Evolutionary conservation across 1,140 invertebrate genomes (phyloP).

Genomic region (Aphelenchoides fujianensis): DNA sequence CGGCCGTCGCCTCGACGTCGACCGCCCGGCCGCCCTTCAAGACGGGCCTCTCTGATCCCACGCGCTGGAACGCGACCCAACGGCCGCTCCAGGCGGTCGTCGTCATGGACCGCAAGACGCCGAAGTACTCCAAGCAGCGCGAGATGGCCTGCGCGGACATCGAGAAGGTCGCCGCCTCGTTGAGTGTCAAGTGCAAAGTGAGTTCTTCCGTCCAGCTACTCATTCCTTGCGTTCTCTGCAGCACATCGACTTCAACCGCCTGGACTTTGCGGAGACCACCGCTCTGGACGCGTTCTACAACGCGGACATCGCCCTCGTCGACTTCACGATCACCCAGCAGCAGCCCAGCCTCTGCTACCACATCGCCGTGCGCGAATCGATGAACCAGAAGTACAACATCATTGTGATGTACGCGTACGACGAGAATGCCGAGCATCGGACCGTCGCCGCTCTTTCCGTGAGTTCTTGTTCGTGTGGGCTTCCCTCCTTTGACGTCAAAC

Average conservation of each 20-base stretch:
- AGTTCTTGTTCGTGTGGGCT: too few species aligned
- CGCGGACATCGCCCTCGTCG: conserved; percentile 93
- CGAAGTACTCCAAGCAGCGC: conserved; percentile 45
- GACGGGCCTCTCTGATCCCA: conserved; percentile 2
- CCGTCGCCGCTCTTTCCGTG: conserved; percentile 59
- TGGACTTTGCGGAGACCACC: conserved; percentile 70
- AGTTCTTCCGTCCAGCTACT: conserved; percentile 37
- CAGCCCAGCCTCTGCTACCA: conserved; percentile 87
- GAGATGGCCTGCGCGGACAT: conserved; percentile 62
- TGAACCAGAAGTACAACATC: conserved; percentile 97
- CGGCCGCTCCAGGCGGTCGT: conserved; percentile 57
- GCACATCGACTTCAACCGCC: conserved; percentile 67
- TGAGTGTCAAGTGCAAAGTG: conserved; percentile 58
- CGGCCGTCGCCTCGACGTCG: not conserved
- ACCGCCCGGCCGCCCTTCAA: not conserved
- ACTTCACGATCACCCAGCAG: conserved; percentile 80
- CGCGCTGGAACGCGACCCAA: not conserved
- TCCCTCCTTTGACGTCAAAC: too few species aligned
- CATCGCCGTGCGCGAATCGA: conserved; percentile 91
- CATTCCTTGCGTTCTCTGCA: conserved; percentile 41
- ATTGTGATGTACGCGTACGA: conserved; percentile 70
- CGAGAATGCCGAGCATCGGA: conserved; percentile 51
- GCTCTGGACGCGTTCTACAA: conserved; percentile 73
- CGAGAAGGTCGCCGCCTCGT: conserved; percentile 59
- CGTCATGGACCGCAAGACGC: conserved; percentile 60